phyloP scores from a whole-genome alignment of 1,140 invertebrate genomes.

The Conopomorpha cramerella region DNA sequence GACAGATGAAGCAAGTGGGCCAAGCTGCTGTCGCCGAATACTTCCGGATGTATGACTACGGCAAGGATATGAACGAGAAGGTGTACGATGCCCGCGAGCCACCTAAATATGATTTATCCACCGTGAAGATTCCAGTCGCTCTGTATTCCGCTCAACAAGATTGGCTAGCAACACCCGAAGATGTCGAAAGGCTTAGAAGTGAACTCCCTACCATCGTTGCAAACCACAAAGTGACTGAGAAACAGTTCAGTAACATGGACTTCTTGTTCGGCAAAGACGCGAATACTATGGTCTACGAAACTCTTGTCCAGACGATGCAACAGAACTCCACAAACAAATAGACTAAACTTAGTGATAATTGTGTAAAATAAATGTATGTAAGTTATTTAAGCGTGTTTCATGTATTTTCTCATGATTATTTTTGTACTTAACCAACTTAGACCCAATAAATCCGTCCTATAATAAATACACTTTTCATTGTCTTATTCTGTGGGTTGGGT shows the following conservation, averaged over 20 bases:
- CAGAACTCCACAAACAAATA: slow-evolving; percentile 6
- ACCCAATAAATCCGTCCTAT: slow-evolving; percentile 29
- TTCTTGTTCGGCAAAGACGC: slow-evolving; percentile 69
- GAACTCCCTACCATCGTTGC: slow-evolving; percentile 52
- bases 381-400: slow-evolving; percentile 8
- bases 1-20: slow-evolving; percentile 74
- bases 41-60: slow-evolving; percentile 58
- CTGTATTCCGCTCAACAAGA: slow-evolving; percentile 72
- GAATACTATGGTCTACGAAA: slow-evolving; percentile 62
- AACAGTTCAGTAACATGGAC: slow-evolving; percentile 73
- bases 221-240: slow-evolving; percentile 55
- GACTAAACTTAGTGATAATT: slow-evolving; percentile 6
- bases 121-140: slow-evolving; percentile 66
- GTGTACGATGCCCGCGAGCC: slow-evolving; percentile 60
- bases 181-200: slow-evolving; percentile 63
- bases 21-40: slow-evolving; percentile 59
- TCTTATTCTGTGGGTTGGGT: no score
- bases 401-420: no score
- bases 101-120: slow-evolving; percentile 67
- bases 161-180: slow-evolving; percentile 64
- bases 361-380: slow-evolving; percentile 7
- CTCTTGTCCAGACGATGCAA: slow-evolving; percentile 35
- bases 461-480: slow-evolving; percentile 6
- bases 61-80: slow-evolving; percentile 47
- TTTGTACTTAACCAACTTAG: no score